Base-by-base conservation (phyloP, 2,888 invertebrate species). In the Calliphora vomitoria region DNA sequence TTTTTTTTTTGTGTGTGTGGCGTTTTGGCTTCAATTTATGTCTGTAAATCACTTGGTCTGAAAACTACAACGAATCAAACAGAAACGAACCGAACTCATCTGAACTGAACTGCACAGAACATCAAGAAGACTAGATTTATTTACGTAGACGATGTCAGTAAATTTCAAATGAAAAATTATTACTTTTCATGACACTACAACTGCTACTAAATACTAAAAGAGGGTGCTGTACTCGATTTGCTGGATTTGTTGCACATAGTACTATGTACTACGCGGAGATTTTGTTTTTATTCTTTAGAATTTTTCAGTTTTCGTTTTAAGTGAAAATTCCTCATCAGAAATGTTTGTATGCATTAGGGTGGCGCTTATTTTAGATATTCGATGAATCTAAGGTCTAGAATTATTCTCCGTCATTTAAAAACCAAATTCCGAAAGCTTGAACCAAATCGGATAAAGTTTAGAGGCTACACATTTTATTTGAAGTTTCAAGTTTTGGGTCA, bases 111-210 rank as follows among this genome's bases (percentile, higher is more conserved):
- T 69, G 18, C 11, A 50, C 31, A n/a, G 66, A 60, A 62, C 68
- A 85, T 68, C 80, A 44, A 85, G 60, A 82, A 64, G 25, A 79
- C 75, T 76, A 85, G 85, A 87, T 87, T 87, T 87, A 87, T 84
- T 79, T 82, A 72, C 55, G 72, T 62, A 78, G 78, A 64, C 78
- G 74, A 87, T 87, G 87, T 87, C 82, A 82, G 84, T 87, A 84
- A 78, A 87, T 87, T 85, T 62, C 53, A 68, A 82, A 84, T 74
- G 85, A 74, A 87, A 82, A 82, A 74, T 85, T 87, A 85, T 87
- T 87, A 80, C 82, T 84, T 86, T 84, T 81, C 76, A 84, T 87
- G 81, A 62, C 72, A 84, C 81, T 60, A 50, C 66, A 62, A 41
- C 41, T 76, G 69, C 50, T 75, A 11, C 50, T 82, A 68, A 82